Base-by-base conservation (phyloP, 92 coral and sea anemone genomes). In the Porites divaricata region DNA sequence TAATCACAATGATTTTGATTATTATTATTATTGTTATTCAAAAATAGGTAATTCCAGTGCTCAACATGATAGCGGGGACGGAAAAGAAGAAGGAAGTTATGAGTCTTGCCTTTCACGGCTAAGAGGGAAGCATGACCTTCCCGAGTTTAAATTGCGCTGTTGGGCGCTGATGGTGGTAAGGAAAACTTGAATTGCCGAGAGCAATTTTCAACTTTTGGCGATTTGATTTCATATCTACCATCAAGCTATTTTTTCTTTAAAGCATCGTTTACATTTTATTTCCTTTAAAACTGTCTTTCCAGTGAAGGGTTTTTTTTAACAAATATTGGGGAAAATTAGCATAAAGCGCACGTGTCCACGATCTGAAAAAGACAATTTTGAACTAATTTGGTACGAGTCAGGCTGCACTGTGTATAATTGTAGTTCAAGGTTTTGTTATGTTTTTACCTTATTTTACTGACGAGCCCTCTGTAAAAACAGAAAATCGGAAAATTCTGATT, bases 81-180 rank as follows among this genome's bases (percentile, higher is more conserved):
- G 45, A 35, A 0, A 35, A 67, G 69, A 64, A 64, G 69, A 75
- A 75, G 49, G 58, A 75, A 75, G 69, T 64, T 64, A 64, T 64
- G 69, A 35, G 41, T 35, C 41, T 35, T 35, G 41, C 6, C 41
- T 35, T 35, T 35, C 41, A 35, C 41, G 41, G 41, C 41, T 2
- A 2, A 35, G 41, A 35, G 41, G 41, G 41, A 35, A 35, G 45
- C 6, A 35, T 35, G 45, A 35, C 45, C 45, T 35, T 35, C 45
- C 6, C 45, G 45, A 28, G 41, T 28, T 28, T 28, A 28, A 49
- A 50, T 16, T 7, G 41, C 28, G 12, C 53, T 64, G 69, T 64
- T 16, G 69, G 69, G 69, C 69, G 51, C 74, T 80, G 75, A 83
- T 83, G 87, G 26, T 83, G 25, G 80, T 83, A 72, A 83, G 72